Base-by-base conservation (phyloP, 2,888 invertebrate genomes). In the Pandemis cinnamomeana region DNA sequence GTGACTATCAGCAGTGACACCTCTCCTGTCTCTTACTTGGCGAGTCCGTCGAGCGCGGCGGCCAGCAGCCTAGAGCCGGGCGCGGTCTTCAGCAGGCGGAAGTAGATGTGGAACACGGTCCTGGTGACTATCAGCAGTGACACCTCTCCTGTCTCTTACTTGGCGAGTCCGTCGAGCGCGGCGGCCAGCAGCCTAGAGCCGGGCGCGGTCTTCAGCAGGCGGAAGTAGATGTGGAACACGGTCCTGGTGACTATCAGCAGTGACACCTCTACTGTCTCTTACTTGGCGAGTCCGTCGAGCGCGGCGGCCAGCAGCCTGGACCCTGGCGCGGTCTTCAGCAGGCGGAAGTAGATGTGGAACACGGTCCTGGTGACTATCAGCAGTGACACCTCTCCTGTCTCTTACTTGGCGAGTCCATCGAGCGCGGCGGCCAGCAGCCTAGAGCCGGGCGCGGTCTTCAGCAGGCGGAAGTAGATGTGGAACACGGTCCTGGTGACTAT, bases 211-310 rank as follows among this genome's bases (percentile, higher is more conserved):
- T 99, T 99, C 76, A 99, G 93, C 81, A 99, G 96, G 55, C 99
- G 95, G 91, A 99, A 99, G 91, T 98, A 99, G 66, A 99, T 97
- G 78, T 97, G 97, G 92, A 99, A 99, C 3, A 99, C 96, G 72
- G 98, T 95, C 91, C 97, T 97, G 20, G 98, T 97, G 27, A 99
- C 98, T 89, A 1, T 20, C 20, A 20, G 20, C 20, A 20, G 20
- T 20, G 20, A 20, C 0, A 20, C 0, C 20, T 20, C 20, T 20
- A 0, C 20, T 20, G 20, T 20, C 0, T 89, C 95, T 95, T 91
- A 98, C 98, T 97, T 98, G 58, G 98, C 97, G 13, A 99, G 92
- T 48, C 99, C 99, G 86, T 98, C 97, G 1, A 99, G 94, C 55
- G 98, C 98, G 0, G 97, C 96, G 10, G 97, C 96, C 7, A 99